A percentile compares a stretch with the other conserved stretches of the same genome.
Evolutionary conservation across 2,797 vertebrate genomes (phyloP).

Genomic region (Dicrostonyx torquatus): DNA sequence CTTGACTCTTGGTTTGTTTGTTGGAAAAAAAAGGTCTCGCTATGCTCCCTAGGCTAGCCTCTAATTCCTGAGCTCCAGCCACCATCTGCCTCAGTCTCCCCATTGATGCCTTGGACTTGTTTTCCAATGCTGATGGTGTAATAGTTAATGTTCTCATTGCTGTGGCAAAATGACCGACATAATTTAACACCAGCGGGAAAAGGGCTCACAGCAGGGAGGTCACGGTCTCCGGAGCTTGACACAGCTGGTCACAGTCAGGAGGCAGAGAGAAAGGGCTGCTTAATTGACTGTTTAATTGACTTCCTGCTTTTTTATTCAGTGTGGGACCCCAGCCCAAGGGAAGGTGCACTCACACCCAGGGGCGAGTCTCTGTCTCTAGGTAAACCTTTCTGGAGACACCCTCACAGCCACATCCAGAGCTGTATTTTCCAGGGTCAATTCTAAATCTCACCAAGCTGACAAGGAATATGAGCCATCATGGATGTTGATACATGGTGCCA

Average conservation of each 20-base stretch:
- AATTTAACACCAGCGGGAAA: not conserved
- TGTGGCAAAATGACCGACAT: not conserved
- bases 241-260: not conserved
- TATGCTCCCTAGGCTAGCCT: not conserved
- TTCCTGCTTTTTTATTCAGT: not conserved
- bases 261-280: not conserved
- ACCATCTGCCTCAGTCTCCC: not conserved
- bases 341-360: not conserved
- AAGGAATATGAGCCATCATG: not conserved
- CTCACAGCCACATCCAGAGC: not conserved
- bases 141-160: not conserved
- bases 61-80: not conserved
- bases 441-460: not conserved
- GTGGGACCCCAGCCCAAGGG: not conserved
- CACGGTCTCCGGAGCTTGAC: not conserved
- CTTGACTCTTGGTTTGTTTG: not conserved
- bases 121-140: not conserved
- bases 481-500: not conserved
- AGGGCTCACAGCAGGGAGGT: not conserved
- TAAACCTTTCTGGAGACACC: not conserved
- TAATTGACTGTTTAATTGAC: not conserved
- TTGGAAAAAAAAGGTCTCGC: not conserved
- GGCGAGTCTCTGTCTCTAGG: not conserved
- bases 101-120: not conserved
- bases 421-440: not conserved